A percentile compares a stretch with the other conserved stretches of the same genome.
phyloP scores from a whole-genome alignment of 2,797 vertebrate genomes.

The Trichosurus vulpecula region DNA sequence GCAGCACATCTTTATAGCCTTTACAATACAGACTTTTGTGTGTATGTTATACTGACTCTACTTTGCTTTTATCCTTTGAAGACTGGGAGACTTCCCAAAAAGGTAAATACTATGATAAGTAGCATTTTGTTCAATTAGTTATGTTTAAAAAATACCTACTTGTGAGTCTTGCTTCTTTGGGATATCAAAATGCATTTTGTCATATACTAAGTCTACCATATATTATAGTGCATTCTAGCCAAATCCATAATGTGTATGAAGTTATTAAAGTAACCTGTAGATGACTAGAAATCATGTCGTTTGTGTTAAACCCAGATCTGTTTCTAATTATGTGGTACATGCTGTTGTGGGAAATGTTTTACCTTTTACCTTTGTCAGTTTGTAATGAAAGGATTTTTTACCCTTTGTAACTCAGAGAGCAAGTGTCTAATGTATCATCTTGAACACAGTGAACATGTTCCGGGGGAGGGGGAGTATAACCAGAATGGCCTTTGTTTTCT shows the following conservation, averaged over 20 bases:
- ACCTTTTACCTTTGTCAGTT: conserved; percentile 90
- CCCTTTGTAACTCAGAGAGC: conserved; percentile 93
- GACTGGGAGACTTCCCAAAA: conserved; percentile 76
- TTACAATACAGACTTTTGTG: conserved; percentile 91
- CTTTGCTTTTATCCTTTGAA: conserved; percentile 92
- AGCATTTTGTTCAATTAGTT: conserved; percentile 93
- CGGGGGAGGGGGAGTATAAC: conserved; percentile 74
- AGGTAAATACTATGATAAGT: conserved; percentile 81
- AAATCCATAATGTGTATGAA: conserved; percentile 92
- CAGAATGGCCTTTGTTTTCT: too few species aligned
- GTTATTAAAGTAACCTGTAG: conserved; percentile 92
- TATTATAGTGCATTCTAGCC: conserved; percentile 93
- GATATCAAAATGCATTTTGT: conserved; percentile 87
- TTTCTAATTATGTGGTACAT: conserved; percentile 90
- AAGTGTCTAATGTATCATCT: conserved; percentile 92
- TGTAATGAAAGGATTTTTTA: conserved; percentile 92
- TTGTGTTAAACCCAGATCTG: conserved; percentile 89
- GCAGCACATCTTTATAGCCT: conserved; percentile 93
- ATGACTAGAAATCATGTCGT: conserved; percentile 90
- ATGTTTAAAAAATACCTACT: too few species aligned
- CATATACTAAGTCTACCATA: conserved; percentile 93
- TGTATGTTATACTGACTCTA: conserved; percentile 94
- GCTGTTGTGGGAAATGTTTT: conserved; percentile 92
- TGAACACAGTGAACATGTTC: conserved; percentile 93
- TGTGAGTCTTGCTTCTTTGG: too few species aligned